These are phyloP conservation scores for human (Homo sapiens) DNA, from an alignment of 2,113 vertebrate genomes.

Conservation along the genomic window GRCh38 chr2:67955501-67956000, in stretches of 20 bases:
- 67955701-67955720: background rate
- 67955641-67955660: background rate
- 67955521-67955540: background rate
- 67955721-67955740: background rate
- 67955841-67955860: background rate
- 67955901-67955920: background rate
- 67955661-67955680: background rate
- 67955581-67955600: background rate
- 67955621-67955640: background rate
- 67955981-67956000: slow-evolving; percentile 64
- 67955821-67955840: slow-evolving; percentile 34
- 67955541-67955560: slow-evolving; percentile 13
- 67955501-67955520: slow-evolving; percentile 18
- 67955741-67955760: background rate
- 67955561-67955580: background rate
- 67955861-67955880: slow-evolving; percentile 37
- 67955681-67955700: background rate
- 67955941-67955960: slow-evolving; percentile 52
- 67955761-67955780: background rate
- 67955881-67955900: background rate
- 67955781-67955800: background rate
- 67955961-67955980: slow-evolving; percentile 69
- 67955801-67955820: slow-evolving; percentile 1
- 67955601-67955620: background rate
- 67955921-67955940: slow-evolving; percentile 36